Evolutionary conservation across 2,888 invertebrate genomes (phyloP), one percentile per base, ranked within the genome.

Genomic region (Theretra japonica): DNA sequence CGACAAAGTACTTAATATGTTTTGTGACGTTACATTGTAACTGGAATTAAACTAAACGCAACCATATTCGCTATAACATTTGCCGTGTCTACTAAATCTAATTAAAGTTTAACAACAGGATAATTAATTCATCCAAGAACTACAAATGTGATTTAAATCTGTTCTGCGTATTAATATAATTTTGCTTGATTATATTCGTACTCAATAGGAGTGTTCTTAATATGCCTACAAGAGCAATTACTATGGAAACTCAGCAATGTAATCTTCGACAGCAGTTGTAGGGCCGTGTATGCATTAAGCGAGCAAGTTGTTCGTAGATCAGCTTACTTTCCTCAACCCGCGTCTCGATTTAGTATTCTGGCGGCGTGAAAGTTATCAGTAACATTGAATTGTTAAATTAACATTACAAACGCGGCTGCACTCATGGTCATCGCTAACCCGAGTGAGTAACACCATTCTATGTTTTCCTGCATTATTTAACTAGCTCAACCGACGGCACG

Each of bases 341-440:
- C 65, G 23, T 65, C 41, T 48, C 78, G 73, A 83, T 85, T 86
- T 79, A 69, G 79, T 84, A 86, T 86, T 86, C 86, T 59, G 77
- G 65, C 70, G 75, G 74, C 77, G 76, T 78, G 73, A 75, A 72
- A 75, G 71, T 76, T 80, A 83, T 77, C 81, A 72, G 81, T 77
- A 84, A 76, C 86, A 86, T 86, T 86, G 86, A 82, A 71, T 69
- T 73, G 75, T 76, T 73, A 73, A 79, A 85, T 86, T 86, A 84
- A 79, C 82, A 86, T 86, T 82, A 79, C 81, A 65, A 70, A 76
- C 84, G 77, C 75, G 76, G 72, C 71, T 73, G 74, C 78, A 72
- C 74, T 78, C 85, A 85, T 58, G 83, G 86, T 72, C 86, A 77
- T 50, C 70, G 48, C 60, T 41, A 56, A 50, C 30, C 41, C 59